Conservation (phyloP, 2,888 invertebrate genomes). For the Ophraella communa region DNA sequence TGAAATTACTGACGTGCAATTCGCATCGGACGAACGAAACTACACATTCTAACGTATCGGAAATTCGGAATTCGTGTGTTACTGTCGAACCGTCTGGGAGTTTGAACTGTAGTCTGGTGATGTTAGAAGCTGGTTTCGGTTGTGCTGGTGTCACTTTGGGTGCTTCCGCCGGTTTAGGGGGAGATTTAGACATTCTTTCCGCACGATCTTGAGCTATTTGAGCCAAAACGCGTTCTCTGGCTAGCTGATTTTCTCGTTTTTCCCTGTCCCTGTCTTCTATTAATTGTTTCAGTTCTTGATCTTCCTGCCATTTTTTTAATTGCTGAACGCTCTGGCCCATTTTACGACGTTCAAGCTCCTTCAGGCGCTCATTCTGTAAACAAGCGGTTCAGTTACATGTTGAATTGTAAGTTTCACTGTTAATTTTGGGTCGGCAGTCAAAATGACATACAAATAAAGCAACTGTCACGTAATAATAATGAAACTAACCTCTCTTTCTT, state of each 20-base stretch:
- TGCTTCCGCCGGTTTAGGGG: slow-evolving; percentile 21
- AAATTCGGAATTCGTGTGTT: slow-evolving; percentile 75
- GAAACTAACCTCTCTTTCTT: slow-evolving; percentile 69
- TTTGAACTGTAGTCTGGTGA: slow-evolving; percentile 83
- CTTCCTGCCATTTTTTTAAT: slow-evolving; percentile 74
- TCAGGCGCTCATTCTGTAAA: slow-evolving; percentile 51
- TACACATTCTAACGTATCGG: slow-evolving; percentile 68
- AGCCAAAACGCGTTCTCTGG: slow-evolving; percentile 77
- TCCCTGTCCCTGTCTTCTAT: slow-evolving; percentile 78
- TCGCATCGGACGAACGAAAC: slow-evolving; percentile 56
- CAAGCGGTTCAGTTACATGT: neutral
- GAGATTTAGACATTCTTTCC: slow-evolving; percentile 65
- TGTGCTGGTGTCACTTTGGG: slow-evolving; percentile 6
- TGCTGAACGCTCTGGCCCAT: slow-evolving; percentile 76
- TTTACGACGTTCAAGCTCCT: slow-evolving; percentile 76
- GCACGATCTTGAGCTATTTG: slow-evolving; percentile 88
- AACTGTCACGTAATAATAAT: too few species aligned
- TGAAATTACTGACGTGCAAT: slow-evolving; percentile 65
- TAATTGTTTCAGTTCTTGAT: slow-evolving; percentile 75
- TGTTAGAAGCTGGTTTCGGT: slow-evolving; percentile 52
- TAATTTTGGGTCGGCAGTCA: too few species aligned
- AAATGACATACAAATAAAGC: too few species aligned
- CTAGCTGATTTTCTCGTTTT: slow-evolving; percentile 75
- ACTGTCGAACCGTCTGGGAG: slow-evolving; percentile 81
- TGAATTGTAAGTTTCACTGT: neutral